Conservation (phyloP, 2,113 vertebrate species). For the Murina feae region DNA sequence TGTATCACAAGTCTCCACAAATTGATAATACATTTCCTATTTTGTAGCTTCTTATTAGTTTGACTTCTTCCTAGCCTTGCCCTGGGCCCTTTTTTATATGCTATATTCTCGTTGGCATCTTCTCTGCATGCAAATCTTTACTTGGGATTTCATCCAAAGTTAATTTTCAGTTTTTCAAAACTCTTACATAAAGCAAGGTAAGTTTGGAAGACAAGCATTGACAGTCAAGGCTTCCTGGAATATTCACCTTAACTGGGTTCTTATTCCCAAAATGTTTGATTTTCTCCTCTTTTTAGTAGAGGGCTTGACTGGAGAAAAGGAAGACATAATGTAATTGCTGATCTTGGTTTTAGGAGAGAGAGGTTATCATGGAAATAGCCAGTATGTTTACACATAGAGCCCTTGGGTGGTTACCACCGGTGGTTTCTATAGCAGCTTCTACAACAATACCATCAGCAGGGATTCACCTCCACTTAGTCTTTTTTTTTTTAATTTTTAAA, state of each 20-base stretch:
- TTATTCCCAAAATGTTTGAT: conserved; percentile 29
- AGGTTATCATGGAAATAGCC: background rate
- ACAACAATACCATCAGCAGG: background rate
- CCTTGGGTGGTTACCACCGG: background rate
- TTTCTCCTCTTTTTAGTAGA: conserved; percentile 40
- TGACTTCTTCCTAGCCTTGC: background rate
- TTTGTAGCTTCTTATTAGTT: background rate
- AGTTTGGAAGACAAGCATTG: conserved; percentile 50
- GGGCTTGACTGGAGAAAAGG: background rate
- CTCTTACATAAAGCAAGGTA: conserved; percentile 55
- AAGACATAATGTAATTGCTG: background rate
- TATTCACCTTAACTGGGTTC: conserved; percentile 29
- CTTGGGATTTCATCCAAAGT: conserved; percentile 65
- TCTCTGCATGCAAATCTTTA: conserved; percentile 41
- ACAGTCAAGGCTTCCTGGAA: conserved; percentile 28
- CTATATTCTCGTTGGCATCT: background rate
- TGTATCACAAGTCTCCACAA: background rate
- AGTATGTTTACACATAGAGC: conserved; percentile 34
- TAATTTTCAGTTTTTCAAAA: conserved; percentile 65
- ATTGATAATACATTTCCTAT: background rate
- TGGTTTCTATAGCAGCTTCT: conserved; percentile 33
- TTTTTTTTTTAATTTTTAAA: background rate
- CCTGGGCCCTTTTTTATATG: background rate
- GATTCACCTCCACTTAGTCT: accelerated
- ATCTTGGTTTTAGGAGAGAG: background rate